Percentiles rank a stretch among this genome's conserved stretches.
These are phyloP conservation scores for Scytalopus superciliaris DNA, from an alignment of 2,113 vertebrate species.

Conservation along the genomic window DNA sequence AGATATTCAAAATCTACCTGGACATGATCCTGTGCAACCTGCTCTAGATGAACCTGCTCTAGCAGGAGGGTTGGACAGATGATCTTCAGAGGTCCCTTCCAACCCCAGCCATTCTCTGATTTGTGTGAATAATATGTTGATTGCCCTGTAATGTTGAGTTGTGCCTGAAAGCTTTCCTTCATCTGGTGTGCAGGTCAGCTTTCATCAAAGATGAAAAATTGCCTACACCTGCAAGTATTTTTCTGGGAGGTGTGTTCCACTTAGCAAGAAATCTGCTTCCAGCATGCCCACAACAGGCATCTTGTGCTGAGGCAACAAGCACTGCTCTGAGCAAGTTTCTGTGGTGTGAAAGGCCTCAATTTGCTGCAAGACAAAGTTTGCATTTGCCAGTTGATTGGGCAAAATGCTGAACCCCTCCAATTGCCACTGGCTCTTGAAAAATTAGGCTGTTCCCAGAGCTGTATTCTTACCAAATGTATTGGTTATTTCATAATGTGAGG, in stretches of 20 bases:
- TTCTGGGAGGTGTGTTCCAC: background rate
- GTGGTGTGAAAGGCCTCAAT: background rate
- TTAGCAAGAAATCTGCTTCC: background rate
- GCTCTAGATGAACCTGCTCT: background rate
- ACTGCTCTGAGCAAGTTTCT: background rate
- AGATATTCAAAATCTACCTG: background rate
- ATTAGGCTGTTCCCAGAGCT: background rate
- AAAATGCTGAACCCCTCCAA: background rate
- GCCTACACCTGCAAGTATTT: background rate
- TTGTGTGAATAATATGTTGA: rapidly evolving
- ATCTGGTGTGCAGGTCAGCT: background rate
- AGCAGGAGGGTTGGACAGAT: background rate
- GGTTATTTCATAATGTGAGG: background rate
- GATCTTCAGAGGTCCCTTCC: background rate
- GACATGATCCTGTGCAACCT: background rate
- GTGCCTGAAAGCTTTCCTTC: background rate
- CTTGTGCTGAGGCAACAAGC: background rate
- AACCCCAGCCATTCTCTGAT: background rate
- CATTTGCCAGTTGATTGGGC: background rate
- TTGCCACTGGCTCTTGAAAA: background rate
- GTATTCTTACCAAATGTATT: background rate
- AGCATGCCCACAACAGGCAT: rapidly evolving
- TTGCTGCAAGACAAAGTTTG: background rate
- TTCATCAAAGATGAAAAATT: background rate
- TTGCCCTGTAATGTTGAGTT: background rate